Evolutionary conservation across 2,888 invertebrate species (phyloP).

Genomic region (Stegophylla sp.): DNA sequence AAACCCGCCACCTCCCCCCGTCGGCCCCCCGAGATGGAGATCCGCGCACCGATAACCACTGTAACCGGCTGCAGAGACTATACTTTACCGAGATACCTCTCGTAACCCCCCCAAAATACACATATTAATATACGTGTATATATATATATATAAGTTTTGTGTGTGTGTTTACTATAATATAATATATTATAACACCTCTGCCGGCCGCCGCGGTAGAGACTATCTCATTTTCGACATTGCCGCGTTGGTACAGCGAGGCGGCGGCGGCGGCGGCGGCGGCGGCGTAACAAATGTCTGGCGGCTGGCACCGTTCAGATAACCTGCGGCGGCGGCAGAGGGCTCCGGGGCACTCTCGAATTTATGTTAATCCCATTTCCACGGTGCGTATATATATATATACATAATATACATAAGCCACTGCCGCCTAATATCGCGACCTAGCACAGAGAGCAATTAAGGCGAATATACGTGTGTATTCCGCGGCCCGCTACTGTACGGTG

Average conservation of each 20-base stretch:
- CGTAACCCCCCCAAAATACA: too few species aligned
- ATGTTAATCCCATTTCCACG: constrained; percentile 41
- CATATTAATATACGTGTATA: not conserved
- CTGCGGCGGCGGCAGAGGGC: too few species aligned
- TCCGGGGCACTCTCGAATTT: constrained; percentile 10
- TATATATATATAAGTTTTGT: not conserved
- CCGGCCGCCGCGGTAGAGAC: not conserved
- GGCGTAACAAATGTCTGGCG: constrained; percentile 7
- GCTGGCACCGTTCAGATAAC: constrained; percentile 38
- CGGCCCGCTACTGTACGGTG: not conserved
- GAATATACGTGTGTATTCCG: constrained; percentile 1
- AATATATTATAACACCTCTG: not conserved
- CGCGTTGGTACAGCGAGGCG: not conserved
- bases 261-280: not conserved
- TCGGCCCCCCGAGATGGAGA: too few species aligned
- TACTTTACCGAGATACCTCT: not conserved
- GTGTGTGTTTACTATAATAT: not conserved
- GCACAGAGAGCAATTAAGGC: constrained; percentile 51
- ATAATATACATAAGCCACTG: not conserved
- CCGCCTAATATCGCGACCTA: constrained; percentile 33
- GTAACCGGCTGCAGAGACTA: not conserved
- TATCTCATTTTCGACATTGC: not conserved
- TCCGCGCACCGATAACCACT: not conserved
- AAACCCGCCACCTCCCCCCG: not conserved
- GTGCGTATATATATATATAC: constrained; percentile 1